These are phyloP conservation scores for Steatocranus sp. DNA, from an alignment of 2,797 vertebrate species.

Conservation along the genomic window DNA sequence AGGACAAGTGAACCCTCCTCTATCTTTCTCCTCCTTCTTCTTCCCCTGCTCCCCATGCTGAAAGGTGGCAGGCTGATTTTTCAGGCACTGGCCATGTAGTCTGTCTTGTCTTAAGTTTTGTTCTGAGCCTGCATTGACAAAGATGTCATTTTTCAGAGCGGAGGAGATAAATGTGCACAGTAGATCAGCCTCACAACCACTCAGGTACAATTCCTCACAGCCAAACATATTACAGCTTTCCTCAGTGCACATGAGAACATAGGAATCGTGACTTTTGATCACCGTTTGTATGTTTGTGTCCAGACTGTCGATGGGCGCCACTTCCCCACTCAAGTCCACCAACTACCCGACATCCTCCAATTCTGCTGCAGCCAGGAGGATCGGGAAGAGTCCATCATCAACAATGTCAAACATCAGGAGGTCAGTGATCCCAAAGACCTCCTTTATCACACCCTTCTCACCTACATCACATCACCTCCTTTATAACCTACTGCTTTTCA, in stretches of 20 bases:
- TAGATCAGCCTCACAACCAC: conserved; percentile 80
- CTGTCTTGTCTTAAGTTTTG: background rate
- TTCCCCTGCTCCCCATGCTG: background rate
- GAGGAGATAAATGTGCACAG: conserved; percentile 82
- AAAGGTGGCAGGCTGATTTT: background rate
- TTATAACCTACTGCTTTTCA: background rate
- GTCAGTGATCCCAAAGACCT: conserved; percentile 54
- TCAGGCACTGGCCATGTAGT: background rate
- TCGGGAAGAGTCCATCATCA: conserved; percentile 71
- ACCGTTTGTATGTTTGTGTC: background rate
- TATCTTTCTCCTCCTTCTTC: background rate
- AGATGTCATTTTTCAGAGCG: conserved; percentile 69
- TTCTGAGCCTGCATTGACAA: background rate
- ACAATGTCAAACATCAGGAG: conserved; percentile 79
- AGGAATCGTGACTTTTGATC: background rate
- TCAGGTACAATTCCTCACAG: conserved; percentile 73
- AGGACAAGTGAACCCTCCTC: background rate
- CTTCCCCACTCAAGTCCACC: conserved; percentile 81
- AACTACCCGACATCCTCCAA: conserved; percentile 75
- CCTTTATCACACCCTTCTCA: conserved; percentile 4
- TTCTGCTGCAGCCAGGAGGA: conserved; percentile 83
- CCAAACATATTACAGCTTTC: background rate
- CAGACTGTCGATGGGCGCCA: conserved; percentile 74
- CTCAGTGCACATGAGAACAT: background rate
- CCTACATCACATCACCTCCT: background rate